phyloP scores from a whole-genome alignment of 1,140 invertebrate genomes.

The Hormaphis cornu region DNA sequence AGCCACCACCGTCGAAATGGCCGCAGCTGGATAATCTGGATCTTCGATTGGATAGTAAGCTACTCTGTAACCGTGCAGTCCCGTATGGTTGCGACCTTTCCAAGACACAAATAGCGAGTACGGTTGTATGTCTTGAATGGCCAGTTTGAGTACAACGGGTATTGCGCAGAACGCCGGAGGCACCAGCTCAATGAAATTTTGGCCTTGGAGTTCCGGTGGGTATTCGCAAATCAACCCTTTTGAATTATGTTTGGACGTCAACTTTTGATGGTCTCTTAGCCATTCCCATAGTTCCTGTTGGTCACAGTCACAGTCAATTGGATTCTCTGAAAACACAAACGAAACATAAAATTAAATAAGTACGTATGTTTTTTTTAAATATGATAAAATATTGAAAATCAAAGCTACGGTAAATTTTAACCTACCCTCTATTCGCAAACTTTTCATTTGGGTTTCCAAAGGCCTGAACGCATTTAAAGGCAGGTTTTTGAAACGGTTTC shows the following conservation, averaged over 20 bases:
- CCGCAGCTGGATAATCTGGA: background rate
- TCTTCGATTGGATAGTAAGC: conserved; percentile 66
- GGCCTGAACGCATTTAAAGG: conserved; percentile 64
- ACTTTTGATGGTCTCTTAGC: conserved; percentile 72
- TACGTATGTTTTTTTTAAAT: background rate
- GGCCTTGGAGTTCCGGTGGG: conserved; percentile 63
- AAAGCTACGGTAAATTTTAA: background rate
- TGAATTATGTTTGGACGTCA: conserved; percentile 44
- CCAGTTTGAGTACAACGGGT: conserved; percentile 67
- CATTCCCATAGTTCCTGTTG: conserved; percentile 79
- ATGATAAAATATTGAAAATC: background rate
- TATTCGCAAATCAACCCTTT: conserved; percentile 61
- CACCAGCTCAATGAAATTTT: conserved; percentile 63
- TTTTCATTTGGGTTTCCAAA: conserved; percentile 69
- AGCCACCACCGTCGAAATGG: background rate
- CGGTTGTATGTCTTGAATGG: conserved; percentile 77
- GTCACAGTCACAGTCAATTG: conserved; percentile 70
- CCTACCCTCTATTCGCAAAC: conserved; percentile 66
- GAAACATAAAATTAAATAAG: background rate
- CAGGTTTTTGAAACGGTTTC: conserved; percentile 73
- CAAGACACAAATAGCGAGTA: conserved; percentile 78
- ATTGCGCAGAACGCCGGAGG: conserved; percentile 71
- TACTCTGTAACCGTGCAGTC: conserved; percentile 74
- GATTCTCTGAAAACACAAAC: conserved; percentile 58
- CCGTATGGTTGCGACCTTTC: conserved; percentile 73